These are phyloP conservation scores for Eudasyphora cyanicolor DNA, from an alignment of 2,888 invertebrate species.

Conservation along the genomic window DNA sequence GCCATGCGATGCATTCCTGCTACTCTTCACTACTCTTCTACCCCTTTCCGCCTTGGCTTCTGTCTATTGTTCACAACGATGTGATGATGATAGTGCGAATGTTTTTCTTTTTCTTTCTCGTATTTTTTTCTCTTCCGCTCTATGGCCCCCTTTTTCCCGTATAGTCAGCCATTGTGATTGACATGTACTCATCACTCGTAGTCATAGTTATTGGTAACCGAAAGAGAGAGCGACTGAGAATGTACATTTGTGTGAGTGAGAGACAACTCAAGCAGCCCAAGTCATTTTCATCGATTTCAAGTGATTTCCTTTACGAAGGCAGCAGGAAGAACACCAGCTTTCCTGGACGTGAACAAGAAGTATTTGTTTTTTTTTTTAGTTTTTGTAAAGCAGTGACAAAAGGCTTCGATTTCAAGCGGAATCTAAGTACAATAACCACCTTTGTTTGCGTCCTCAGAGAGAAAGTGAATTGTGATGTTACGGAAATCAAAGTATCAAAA, in stretches of 20 bases:
- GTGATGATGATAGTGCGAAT: neutral
- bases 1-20: neutral
- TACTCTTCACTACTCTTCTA: neutral
- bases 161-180: conserved; percentile 36
- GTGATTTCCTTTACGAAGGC: neutral
- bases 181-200: conserved; percentile 42
- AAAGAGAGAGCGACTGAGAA: neutral
- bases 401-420: no score
- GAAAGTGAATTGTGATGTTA: neutral
- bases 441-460: no score
- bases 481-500: neutral
- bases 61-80: neutral
- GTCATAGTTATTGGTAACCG: conserved; percentile 27
- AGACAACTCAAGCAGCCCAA: neutral
- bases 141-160: neutral
- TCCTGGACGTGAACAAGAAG: neutral
- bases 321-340: neutral
- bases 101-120: neutral
- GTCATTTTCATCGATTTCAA: neutral
- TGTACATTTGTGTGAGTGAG: no score
- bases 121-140: neutral
- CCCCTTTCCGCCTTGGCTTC: no score
- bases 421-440: no score
- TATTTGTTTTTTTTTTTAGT: no score
- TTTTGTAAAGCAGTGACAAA: no score